Percentiles rank a stretch among this genome's conserved stretches.
Conservation (phyloP, 2,113 vertebrate genomes). For the Excalfactoria chinensis region DNA sequence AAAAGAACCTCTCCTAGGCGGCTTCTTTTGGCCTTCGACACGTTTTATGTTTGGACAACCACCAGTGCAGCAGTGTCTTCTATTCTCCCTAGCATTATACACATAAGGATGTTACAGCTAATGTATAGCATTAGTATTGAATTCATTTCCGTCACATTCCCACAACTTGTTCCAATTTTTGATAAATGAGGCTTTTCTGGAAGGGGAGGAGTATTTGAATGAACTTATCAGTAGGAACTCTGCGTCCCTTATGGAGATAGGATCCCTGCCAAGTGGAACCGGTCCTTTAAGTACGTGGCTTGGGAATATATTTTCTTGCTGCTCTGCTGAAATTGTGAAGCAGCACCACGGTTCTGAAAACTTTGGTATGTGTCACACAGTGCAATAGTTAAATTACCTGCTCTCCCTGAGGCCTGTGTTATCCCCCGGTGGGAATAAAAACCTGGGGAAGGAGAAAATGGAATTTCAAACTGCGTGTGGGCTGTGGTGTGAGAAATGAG, state of each 20-base stretch:
- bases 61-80: neutral
- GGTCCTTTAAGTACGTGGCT: neutral
- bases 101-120: neutral
- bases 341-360: neutral
- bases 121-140: neutral
- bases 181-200: neutral
- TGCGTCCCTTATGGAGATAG: neutral
- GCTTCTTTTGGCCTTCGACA: neutral
- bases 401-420: constrained; percentile 34
- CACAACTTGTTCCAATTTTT: neutral
- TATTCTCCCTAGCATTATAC: neutral
- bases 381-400: constrained; percentile 37
- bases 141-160: neutral
- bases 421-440: constrained; percentile 38
- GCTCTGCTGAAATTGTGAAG: constrained; percentile 25
- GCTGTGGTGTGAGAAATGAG: neutral
- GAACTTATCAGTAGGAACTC: neutral
- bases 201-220: neutral
- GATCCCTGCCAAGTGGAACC: neutral
- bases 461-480: constrained; percentile 17
- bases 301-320: neutral
- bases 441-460: neutral
- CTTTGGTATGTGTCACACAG: neutral
- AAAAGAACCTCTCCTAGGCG: neutral
- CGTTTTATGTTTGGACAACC: neutral